These are phyloP conservation scores for Lasiurus cinereus DNA, from an alignment of 2,113 vertebrate species.

Conservation along the genomic window DNA sequence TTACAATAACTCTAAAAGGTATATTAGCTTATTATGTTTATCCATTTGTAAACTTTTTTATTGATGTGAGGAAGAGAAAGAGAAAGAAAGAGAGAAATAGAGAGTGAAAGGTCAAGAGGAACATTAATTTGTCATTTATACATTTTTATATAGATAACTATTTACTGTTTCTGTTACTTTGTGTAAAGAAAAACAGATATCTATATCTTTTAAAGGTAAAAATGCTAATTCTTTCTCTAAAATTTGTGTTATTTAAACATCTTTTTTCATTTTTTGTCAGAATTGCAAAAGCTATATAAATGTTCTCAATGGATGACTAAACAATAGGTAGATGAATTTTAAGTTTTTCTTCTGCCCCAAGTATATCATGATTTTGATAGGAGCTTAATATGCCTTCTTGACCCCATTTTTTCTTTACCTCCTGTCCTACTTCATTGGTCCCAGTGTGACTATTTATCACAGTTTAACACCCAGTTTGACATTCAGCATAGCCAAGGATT, in stretches of 20 bases:
- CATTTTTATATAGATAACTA: background rate
- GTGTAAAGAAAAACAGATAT: background rate
- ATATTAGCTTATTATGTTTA: background rate
- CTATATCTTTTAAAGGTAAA: background rate
- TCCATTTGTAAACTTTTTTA: background rate
- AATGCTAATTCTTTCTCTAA: background rate
- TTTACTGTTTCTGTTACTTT: slow-evolving; percentile 5
- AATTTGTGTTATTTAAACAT: background rate
- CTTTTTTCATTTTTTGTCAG: background rate
- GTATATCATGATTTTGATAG: background rate
- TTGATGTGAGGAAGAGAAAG: too few species aligned
- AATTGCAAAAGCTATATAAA: background rate
- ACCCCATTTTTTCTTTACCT: background rate
- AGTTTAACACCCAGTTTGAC: background rate
- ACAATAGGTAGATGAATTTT: background rate
- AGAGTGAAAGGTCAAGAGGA: too few species aligned
- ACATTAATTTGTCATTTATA: background rate
- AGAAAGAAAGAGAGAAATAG: too few species aligned
- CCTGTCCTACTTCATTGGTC: background rate
- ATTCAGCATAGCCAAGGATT: background rate
- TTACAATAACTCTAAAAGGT: background rate
- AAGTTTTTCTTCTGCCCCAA: background rate
- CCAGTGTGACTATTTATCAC: background rate
- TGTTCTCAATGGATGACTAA: background rate
- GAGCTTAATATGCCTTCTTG: background rate